Conservation (phyloP, 53 echinoderm and acorn worm species). For the Actinopyga echinites region DNA sequence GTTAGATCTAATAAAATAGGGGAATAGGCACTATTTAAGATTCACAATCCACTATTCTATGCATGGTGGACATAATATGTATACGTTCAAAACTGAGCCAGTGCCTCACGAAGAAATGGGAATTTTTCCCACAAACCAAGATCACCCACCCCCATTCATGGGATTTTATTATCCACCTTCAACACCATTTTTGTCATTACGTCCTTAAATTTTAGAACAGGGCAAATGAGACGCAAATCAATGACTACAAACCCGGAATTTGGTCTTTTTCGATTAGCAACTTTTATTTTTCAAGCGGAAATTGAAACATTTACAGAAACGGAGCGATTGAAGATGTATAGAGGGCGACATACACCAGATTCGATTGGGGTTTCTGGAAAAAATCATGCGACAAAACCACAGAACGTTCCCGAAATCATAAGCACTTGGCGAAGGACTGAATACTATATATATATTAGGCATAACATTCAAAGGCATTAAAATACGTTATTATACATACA, state of each 20-base stretch:
- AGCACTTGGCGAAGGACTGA: conserved; percentile 4
- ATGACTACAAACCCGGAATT: background rate
- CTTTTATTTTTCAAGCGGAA: conserved; percentile 22
- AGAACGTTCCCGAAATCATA: conserved; percentile 3
- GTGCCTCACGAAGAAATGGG: too few species aligned
- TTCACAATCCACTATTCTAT: too few species aligned
- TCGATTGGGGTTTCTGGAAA: background rate
- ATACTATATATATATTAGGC: conserved; percentile 24
- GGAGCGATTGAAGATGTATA: background rate
- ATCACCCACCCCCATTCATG: too few species aligned
- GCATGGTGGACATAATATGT: too few species aligned
- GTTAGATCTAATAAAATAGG: too few species aligned
- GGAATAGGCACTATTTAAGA: too few species aligned
- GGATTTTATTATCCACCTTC: too few species aligned
- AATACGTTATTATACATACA: conserved; percentile 39
- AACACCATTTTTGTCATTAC: too few species aligned
- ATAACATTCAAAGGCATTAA: conserved; percentile 39
- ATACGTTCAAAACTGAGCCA: too few species aligned
- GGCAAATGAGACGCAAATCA: background rate
- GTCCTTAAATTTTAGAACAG: too few species aligned
- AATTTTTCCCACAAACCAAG: too few species aligned
- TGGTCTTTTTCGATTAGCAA: conserved; percentile 22
- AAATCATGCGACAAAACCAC: conserved; percentile 20
- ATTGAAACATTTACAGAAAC: conserved; percentile 34
- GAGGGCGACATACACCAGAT: background rate